Percentiles rank a stretch among this genome's conserved stretches.
Evolutionary conservation across 2,888 invertebrate genomes (phyloP).

Genomic region (Linnaemya vulpina): DNA sequence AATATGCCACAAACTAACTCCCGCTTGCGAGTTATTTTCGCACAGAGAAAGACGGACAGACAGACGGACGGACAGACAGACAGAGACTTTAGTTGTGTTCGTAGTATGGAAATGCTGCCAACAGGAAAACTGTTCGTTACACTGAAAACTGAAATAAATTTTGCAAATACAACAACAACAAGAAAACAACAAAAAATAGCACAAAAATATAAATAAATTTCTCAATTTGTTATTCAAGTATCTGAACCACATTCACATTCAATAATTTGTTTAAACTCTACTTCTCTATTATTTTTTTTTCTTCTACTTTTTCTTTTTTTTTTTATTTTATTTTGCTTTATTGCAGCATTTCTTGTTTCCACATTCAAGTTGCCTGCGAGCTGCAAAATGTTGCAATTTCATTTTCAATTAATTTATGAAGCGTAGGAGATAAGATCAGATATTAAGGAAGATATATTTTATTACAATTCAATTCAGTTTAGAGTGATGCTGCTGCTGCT

Average conservation of each 20-base stretch:
- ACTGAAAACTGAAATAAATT: constrained; percentile 35
- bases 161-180: neutral
- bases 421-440: constrained; percentile 72
- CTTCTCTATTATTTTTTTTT: neutral
- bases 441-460: constrained; percentile 68
- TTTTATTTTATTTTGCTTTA: neutral
- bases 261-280: constrained; percentile 51
- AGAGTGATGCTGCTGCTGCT: too few species aligned
- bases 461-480: constrained; percentile 54
- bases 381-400: constrained; percentile 67
- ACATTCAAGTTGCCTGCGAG: constrained; percentile 54
- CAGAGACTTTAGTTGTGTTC: constrained; percentile 12
- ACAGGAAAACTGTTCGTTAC: constrained; percentile 57
- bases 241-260: constrained; percentile 24
- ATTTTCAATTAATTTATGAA: constrained; percentile 74
- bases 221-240: constrained; percentile 44
- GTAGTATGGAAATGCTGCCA: constrained; percentile 14
- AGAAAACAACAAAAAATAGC: constrained; percentile 22
- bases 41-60: constrained; percentile 12
- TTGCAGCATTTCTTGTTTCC: constrained; percentile 6
- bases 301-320: neutral
- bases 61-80: neutral
- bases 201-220: constrained; percentile 55
- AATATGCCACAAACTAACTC: constrained; percentile 48
- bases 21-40: constrained; percentile 53